Evolutionary conservation across 2,888 invertebrate genomes (phyloP).

Genomic region (Eubasilissa splendida): DNA sequence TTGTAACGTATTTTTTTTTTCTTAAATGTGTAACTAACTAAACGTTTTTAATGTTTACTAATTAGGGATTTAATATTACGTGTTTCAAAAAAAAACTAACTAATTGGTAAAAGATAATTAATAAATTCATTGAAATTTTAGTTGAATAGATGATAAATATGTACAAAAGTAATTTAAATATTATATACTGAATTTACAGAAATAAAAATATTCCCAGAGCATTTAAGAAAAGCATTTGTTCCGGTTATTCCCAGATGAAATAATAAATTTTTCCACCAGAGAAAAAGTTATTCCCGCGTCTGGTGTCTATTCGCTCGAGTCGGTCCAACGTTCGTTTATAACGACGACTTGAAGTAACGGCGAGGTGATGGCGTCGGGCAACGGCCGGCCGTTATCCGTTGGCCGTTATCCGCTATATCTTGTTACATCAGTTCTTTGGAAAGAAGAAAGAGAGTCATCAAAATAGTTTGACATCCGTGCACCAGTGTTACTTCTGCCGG

Average conservation of each 20-base stretch:
- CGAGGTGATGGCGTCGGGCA: constrained; percentile 48
- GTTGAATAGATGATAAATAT: too few species aligned
- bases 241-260: constrained; percentile 16
- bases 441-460: constrained; percentile 55
- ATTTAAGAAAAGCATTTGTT: constrained; percentile 9
- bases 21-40: too few species aligned
- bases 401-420: constrained; percentile 53
- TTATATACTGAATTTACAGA: too few species aligned
- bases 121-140: too few species aligned
- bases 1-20: too few species aligned
- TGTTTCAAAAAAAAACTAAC: too few species aligned
- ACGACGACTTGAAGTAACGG: constrained; percentile 44
- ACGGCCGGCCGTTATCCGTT: constrained; percentile 37
- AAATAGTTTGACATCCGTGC: constrained; percentile 57
- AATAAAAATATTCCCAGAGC: background rate
- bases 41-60: too few species aligned
- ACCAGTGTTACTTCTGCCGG: constrained; percentile 24
- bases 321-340: constrained; percentile 38
- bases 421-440: constrained; percentile 53
- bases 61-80: too few species aligned
- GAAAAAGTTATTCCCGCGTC: constrained; percentile 22
- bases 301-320: constrained; percentile 7
- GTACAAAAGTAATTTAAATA: too few species aligned
- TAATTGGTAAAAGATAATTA: too few species aligned
- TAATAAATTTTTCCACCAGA: constrained; percentile 16